Evolutionary conservation across 2,888 invertebrate species (phyloP).

Genomic region (Antitype chi): DNA sequence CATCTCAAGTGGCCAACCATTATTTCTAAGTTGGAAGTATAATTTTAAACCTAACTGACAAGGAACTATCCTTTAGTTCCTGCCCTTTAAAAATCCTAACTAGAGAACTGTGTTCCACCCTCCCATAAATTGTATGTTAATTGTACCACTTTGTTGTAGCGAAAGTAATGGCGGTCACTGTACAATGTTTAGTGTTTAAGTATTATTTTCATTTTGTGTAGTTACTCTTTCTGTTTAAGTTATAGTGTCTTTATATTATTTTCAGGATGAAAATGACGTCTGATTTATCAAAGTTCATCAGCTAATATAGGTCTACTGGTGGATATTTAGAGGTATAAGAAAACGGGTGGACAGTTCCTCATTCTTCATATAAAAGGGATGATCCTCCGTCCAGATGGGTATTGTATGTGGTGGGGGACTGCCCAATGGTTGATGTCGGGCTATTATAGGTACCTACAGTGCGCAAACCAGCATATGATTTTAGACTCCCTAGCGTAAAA

Average conservation of each 20-base stretch:
- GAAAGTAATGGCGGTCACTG: constrained; percentile 50
- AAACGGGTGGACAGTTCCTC: no score
- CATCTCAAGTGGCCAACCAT: no score
- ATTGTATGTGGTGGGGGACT: no score
- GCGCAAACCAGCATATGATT: no score
- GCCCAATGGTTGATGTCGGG: no score
- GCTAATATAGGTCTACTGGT: not conserved
- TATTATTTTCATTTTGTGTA: constrained; percentile 25
- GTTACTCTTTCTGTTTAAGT: not conserved
- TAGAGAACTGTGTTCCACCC: constrained; percentile 33
- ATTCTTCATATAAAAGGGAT: no score
- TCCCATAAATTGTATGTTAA: constrained; percentile 57
- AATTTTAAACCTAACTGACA: not conserved
- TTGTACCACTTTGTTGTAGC: constrained; percentile 47
- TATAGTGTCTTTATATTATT: not conserved
- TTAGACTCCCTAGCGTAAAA: no score
- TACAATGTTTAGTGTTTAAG: constrained; percentile 21
- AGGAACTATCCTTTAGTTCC: not conserved
- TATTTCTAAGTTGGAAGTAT: not conserved
- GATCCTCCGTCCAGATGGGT: no score
- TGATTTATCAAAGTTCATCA: not conserved
- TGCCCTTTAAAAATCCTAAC: constrained; percentile 29
- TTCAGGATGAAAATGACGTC: not conserved
- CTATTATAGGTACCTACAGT: no score
- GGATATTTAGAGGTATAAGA: not conserved